Percentiles rank a stretch among this genome's conserved stretches.
These are phyloP conservation scores for Tenualosa thibaudeaui DNA, from an alignment of 2,797 vertebrate genomes.

Conservation along the genomic window DNA sequence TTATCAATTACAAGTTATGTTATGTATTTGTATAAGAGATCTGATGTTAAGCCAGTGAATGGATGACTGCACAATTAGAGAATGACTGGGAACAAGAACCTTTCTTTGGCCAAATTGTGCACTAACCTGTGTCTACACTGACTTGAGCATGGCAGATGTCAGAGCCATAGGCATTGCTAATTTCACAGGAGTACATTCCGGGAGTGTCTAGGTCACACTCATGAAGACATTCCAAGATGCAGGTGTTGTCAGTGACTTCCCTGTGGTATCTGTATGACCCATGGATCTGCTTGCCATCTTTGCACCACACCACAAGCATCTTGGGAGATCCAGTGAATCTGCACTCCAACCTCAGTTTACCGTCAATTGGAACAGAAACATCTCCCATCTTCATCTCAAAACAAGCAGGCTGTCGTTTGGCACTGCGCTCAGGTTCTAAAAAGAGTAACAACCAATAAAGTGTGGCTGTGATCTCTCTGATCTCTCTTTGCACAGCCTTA, in stretches of 20 bases:
- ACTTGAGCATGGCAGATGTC: conserved; percentile 2
- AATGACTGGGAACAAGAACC: not conserved
- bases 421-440: not conserved
- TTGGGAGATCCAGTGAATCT: conserved; percentile 76
- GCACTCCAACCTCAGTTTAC: conserved; percentile 75
- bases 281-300: conserved; percentile 65
- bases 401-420: conserved; percentile 44
- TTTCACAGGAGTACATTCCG: conserved; percentile 57
- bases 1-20: not conserved
- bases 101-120: not conserved
- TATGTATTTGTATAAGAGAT: not conserved
- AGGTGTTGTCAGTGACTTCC: conserved; percentile 75
- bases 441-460: conserved; percentile 32
- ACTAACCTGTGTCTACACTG: conserved; percentile 57
- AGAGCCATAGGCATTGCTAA: conserved; percentile 73
- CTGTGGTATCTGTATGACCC: conserved; percentile 73
- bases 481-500: not conserved
- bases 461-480: not conserved
- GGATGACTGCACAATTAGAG: not conserved
- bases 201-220: conserved; percentile 31
- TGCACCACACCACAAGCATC: conserved; percentile 79
- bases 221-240: conserved; percentile 28
- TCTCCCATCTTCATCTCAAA: conserved; percentile 81
- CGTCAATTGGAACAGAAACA: conserved; percentile 74
- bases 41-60: not conserved